Base-by-base conservation (phyloP, 1,140 invertebrate genomes). In the Arion vulgaris region DNA sequence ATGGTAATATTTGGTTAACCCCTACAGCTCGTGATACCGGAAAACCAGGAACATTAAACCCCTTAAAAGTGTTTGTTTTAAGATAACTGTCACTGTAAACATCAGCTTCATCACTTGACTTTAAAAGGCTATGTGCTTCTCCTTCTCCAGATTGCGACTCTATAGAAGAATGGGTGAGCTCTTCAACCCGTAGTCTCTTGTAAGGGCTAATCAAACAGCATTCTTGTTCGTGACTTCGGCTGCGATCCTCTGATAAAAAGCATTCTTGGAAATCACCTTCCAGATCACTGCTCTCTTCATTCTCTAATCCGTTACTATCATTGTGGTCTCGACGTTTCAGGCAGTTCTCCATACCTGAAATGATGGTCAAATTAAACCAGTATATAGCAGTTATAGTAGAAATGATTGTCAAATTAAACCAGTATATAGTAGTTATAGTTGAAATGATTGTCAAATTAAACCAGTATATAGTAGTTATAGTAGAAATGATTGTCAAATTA, bases 281-380 rank as follows among this genome's bases (percentile, higher is more conserved):
- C 5, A 73, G 39, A 15, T 73, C 71, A n/a, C 71, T 73, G 39
- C n/a, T 38, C 1, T 45, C 71, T 28, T 34, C 38, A 15, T 73
- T 38, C 36, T 73, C 71, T 1, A 41, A 17, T 5, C 7, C 38
- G 36, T 38, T 69, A 23, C 28, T 4, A 41, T 23, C 34, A 26
- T 73, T 38, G 15, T 13, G 13, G 38, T 73, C 71, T 41, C 71
- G 71, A 7, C 71, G 71, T 73, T 73, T 73, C 38, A 73, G 23
- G 34, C 71, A 73, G 39, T 73, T 73, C 71, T 73, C 71, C 71
- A 73, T 73, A n/a, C 41, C 71, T 38, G 71, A 73, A 45, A 57
- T 15, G 9, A 19, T 23, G 2, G 5, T 26, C 51, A 57, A 45
- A 45, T 45, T 45, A 45, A n/a, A n/a, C n/a, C n/a, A n/a, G n/a